Percentiles rank a stretch among this genome's conserved stretches.
Conservation (phyloP, 2,113 vertebrate species). For the Ariopsis seemanni region DNA sequence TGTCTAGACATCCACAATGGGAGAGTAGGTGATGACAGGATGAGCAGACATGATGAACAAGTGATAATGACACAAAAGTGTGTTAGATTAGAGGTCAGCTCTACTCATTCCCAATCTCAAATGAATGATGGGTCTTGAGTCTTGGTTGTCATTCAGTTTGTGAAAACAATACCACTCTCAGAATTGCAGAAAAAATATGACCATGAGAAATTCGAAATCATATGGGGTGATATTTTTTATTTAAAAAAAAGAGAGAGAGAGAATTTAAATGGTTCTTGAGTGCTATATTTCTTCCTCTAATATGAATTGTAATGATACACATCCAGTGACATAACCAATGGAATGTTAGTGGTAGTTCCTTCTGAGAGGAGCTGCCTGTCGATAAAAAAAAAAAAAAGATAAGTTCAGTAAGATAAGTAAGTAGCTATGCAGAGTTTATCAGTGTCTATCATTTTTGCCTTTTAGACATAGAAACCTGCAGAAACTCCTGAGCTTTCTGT, state of each 20-base stretch:
- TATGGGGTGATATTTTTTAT: slow-evolving; percentile 3
- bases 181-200: slow-evolving; percentile 6
- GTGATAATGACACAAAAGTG: slow-evolving; percentile 47
- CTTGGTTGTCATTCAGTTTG: slow-evolving; percentile 22
- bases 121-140: slow-evolving; percentile 29
- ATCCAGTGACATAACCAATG: background rate
- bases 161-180: slow-evolving; percentile 3
- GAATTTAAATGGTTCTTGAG: background rate
- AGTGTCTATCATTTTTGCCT: background rate
- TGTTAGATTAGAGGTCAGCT: slow-evolving; percentile 30
- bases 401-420: background rate
- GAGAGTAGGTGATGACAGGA: slow-evolving; percentile 9
- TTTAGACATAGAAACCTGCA: background rate
- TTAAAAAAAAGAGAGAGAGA: background rate
- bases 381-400: background rate
- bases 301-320: background rate
- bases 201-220: slow-evolving; percentile 10
- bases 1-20: slow-evolving; percentile 6
- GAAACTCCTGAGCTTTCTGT: background rate
- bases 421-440: background rate
- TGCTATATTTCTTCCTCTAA: background rate
- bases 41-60: slow-evolving; percentile 21
- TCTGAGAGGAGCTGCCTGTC: background rate
- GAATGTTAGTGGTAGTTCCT: background rate
- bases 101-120: slow-evolving; percentile 20